Evolutionary conservation across 64 coral and sea anemone species (phyloP).

Genomic region (Platygyra sinensis): DNA sequence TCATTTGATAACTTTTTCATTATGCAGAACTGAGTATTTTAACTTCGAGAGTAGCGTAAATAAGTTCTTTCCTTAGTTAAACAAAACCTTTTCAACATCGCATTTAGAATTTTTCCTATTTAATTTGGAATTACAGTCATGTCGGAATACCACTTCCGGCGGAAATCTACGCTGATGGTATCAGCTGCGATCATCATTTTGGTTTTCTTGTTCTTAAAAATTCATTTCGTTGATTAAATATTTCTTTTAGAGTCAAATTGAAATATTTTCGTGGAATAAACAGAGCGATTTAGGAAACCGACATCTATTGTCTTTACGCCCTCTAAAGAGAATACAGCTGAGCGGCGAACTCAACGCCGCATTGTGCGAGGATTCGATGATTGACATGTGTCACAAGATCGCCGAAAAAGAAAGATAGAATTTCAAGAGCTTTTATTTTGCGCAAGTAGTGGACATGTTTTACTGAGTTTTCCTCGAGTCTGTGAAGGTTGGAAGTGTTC

Average conservation of each 20-base stretch:
- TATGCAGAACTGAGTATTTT: background rate
- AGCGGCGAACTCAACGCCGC: background rate
- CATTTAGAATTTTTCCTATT: background rate
- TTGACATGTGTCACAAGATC: slow-evolving; percentile 46
- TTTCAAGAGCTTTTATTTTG: background rate
- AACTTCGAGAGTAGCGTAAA: slow-evolving; percentile 1
- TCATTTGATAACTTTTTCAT: background rate
- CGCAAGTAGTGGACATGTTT: background rate
- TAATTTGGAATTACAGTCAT: background rate
- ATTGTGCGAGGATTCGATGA: slow-evolving; percentile 11
- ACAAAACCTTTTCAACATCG: background rate
- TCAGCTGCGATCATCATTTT: background rate
- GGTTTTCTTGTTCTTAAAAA: background rate
- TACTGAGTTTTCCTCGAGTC: background rate
- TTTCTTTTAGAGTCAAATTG: background rate
- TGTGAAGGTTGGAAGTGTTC: background rate
- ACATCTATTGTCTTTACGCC: slow-evolving; percentile 27
- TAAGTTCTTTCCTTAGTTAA: background rate
- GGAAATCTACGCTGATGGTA: background rate
- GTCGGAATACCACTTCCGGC: background rate
- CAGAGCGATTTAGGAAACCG: slow-evolving; percentile 9
- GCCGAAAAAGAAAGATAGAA: background rate
- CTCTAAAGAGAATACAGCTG: background rate
- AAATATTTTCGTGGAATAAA: background rate
- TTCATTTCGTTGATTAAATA: background rate